A percentile compares a stretch with the other conserved stretches of the same genome.
These are phyloP conservation scores for Galeruca laticollis DNA, from an alignment of 2,888 invertebrate genomes.

Conservation along the genomic window DNA sequence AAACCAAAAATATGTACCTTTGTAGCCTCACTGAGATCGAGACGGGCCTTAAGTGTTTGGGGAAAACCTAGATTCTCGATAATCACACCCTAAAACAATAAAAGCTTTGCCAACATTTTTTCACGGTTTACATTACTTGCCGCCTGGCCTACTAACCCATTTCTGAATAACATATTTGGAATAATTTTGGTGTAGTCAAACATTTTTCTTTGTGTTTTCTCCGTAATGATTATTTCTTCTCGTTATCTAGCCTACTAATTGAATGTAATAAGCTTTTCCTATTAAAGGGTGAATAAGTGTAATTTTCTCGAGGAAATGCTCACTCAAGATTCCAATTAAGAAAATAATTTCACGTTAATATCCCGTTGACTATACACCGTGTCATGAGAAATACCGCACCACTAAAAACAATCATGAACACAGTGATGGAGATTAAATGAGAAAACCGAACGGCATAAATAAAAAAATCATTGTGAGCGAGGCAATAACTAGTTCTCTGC, in stretches of 20 bases:
- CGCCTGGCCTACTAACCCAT: no score
- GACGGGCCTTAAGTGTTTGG: no score
- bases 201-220: background rate
- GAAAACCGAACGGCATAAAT: background rate
- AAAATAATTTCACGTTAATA: conserved; percentile 30
- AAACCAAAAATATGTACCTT: no score
- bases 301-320: conserved; percentile 20
- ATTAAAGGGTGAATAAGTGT: conserved; percentile 15
- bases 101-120: no score
- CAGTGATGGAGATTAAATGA: conserved; percentile 5
- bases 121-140: no score
- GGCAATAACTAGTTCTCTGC: background rate
- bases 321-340: conserved; percentile 29
- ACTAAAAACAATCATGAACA: conserved; percentile 19
- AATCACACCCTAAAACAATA: no score
- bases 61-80: no score
- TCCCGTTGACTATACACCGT: conserved; percentile 15
- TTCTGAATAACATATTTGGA: background rate
- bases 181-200: background rate
- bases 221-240: background rate
- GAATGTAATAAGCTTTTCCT: conserved; percentile 16
- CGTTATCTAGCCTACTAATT: conserved; percentile 3
- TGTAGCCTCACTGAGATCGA: no score
- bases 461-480: background rate
- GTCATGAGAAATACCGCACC: conserved; percentile 1